phyloP scores from a whole-genome alignment of 2,113 vertebrate genomes.

The Melanerpes formicivorus region DNA sequence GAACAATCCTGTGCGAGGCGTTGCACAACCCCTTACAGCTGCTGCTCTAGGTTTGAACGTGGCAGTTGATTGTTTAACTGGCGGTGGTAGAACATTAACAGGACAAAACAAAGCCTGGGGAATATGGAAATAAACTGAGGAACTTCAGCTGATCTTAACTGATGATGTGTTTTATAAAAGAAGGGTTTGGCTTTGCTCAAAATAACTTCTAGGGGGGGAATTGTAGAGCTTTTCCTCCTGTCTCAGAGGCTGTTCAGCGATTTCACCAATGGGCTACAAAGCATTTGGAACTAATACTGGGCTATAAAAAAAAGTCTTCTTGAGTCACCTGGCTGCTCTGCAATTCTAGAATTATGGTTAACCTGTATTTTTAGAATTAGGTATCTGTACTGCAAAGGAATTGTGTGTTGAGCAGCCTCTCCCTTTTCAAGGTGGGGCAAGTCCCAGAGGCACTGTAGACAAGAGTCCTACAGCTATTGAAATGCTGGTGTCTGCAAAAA shows the following conservation, averaged over 20 bases:
- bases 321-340: neutral
- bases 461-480: neutral
- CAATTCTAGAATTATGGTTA: fast-evolving
- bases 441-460: neutral
- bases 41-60: constrained; percentile 4
- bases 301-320: neutral
- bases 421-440: neutral
- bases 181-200: neutral
- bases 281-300: neutral
- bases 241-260: neutral
- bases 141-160: neutral
- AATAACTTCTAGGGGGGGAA: neutral
- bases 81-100: neutral
- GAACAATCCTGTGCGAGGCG: neutral
- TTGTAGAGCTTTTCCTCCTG: neutral
- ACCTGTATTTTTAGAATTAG: neutral
- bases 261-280: neutral
- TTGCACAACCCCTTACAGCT: neutral
- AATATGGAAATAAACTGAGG: too few species aligned
- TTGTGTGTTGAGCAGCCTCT: neutral
- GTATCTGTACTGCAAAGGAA: neutral
- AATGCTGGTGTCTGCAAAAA: neutral
- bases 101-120: neutral
- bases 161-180: neutral
- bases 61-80: neutral